These are phyloP conservation scores for Thelaira solivaga DNA, from an alignment of 2,888 invertebrate species.

Conservation along the genomic window DNA sequence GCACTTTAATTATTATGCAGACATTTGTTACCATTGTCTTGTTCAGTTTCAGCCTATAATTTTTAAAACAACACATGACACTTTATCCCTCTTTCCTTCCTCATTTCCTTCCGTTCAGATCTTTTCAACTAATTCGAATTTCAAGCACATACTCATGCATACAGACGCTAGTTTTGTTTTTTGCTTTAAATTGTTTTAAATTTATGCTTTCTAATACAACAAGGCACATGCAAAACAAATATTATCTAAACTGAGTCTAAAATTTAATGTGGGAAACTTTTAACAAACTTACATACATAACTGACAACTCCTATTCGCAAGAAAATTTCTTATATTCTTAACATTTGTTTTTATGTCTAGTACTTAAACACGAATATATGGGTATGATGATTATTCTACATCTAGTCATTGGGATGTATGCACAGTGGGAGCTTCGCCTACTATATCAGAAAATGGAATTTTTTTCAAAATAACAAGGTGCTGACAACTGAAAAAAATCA, in stretches of 20 bases:
- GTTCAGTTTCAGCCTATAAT: constrained; percentile 21
- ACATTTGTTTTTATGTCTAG: constrained; percentile 47
- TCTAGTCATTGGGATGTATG: neutral
- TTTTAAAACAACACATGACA: constrained; percentile 31
- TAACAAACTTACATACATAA: neutral
- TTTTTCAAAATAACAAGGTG: no score
- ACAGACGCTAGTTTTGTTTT: neutral
- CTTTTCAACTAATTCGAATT: neutral
- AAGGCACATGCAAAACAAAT: neutral
- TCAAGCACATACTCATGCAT: no score
- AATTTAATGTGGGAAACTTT: constrained; percentile 1
- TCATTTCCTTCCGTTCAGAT: neutral
- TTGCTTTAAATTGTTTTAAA: constrained; percentile 24
- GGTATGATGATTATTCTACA: constrained; percentile 22
- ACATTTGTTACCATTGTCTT: constrained; percentile 46
- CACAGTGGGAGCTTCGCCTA: neutral
- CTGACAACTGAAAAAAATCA: no score
- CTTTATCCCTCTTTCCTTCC: neutral
- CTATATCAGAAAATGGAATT: neutral
- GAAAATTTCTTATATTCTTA: constrained; percentile 27
- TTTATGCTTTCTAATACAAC: constrained; percentile 28
- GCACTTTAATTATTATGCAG: constrained; percentile 59
- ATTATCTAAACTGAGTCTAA: neutral
- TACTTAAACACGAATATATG: constrained; percentile 37
- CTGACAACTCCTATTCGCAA: constrained; percentile 5